Conservation (phyloP, 2,797 vertebrate species). For the Melopsittacus undulatus region DNA sequence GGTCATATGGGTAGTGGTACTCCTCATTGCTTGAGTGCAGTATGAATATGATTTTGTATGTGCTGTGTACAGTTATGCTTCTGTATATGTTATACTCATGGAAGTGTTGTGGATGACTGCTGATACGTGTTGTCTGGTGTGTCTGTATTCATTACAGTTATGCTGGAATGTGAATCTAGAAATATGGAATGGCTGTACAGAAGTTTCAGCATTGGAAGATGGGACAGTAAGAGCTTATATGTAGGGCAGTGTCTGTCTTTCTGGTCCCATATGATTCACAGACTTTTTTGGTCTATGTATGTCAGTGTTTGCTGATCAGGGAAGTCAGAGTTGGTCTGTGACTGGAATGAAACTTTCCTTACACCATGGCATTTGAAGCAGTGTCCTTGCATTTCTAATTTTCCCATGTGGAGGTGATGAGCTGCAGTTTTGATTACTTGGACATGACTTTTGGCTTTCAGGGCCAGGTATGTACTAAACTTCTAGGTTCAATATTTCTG, state of each 20-base stretch:
- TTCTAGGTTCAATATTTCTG: not conserved
- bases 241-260: not conserved
- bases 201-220: not conserved
- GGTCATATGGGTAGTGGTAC: not conserved
- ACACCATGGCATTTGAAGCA: not conserved
- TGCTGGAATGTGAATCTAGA: not conserved
- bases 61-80: not conserved
- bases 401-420: not conserved
- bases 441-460: not conserved
- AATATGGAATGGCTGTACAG: not conserved
- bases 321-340: not conserved
- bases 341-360: not conserved
- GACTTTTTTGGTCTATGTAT: not conserved
- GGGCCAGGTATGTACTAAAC: not conserved
- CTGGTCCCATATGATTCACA: not conserved
- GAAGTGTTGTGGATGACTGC: not conserved
- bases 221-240: not conserved
- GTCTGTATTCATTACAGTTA: not conserved
- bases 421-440: not conserved
- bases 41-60: not conserved
- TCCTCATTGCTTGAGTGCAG: not conserved
- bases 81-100: not conserved
- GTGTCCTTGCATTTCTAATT: not conserved
- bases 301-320: not conserved
- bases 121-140: not conserved